Evolutionary conservation across 2,888 invertebrate species (phyloP).

Genomic region (Pyrocoelia pectoralis): DNA sequence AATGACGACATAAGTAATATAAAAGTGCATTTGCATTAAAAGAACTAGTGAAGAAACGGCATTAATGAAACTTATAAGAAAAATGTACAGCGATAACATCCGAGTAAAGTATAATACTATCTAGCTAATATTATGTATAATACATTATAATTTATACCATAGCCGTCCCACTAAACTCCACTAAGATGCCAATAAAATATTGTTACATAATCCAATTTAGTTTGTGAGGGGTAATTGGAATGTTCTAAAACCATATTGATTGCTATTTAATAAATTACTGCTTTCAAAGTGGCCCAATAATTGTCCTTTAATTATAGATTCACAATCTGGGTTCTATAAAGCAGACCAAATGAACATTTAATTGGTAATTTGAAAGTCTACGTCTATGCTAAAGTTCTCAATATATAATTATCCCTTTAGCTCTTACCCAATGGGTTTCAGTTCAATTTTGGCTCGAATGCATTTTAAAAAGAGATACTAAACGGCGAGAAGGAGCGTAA

Average conservation of each 20-base stretch:
- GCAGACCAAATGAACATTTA: constrained; percentile 9
- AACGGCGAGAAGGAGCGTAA: neutral
- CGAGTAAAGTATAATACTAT: too few relatives aligned
- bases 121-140: neutral
- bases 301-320: constrained; percentile 14
- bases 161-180: neutral
- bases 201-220: constrained; percentile 9
- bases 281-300: constrained; percentile 10
- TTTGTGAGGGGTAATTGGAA: constrained; percentile 10
- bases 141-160: neutral
- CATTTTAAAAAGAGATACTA: neutral
- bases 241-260: constrained; percentile 13
- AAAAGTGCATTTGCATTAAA: too few relatives aligned
- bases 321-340: constrained; percentile 8
- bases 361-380: constrained; percentile 9
- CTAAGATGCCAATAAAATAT: constrained; percentile 7
- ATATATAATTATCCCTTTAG: neutral
- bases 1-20: too few relatives aligned
- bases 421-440: neutral
- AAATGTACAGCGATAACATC: too few relatives aligned
- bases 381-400: constrained; percentile 1
- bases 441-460: neutral
- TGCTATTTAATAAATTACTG: constrained; percentile 11
- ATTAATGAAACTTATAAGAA: too few relatives aligned
- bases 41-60: too few relatives aligned